phyloP scores from a whole-genome alignment of 2,113 vertebrate genomes.

The Mesocricetus auratus region DNA sequence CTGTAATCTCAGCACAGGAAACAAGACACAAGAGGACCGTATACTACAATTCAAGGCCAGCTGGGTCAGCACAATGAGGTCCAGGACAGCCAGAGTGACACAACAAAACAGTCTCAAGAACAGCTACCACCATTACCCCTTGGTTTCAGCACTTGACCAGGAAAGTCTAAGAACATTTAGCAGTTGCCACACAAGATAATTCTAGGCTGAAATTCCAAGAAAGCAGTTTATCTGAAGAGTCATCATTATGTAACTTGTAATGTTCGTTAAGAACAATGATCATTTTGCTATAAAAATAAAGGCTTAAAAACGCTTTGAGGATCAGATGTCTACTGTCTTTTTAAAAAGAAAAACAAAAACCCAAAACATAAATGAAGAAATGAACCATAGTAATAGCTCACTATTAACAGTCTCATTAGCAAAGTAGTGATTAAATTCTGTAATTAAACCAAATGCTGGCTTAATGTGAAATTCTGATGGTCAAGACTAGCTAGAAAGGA shows the following conservation, averaged over 20 bases:
- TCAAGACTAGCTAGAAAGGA: neutral
- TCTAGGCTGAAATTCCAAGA: neutral
- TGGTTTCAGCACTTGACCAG: neutral
- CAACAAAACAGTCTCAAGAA: neutral
- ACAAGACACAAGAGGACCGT: neutral
- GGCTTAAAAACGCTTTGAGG: neutral
- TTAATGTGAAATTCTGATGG: neutral
- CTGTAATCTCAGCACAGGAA: constrained; percentile 5
- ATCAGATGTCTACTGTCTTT: neutral
- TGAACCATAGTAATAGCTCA: neutral
- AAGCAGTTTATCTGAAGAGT: neutral
- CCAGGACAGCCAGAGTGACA: neutral
- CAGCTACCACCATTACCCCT: neutral
- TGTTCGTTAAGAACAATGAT: neutral
- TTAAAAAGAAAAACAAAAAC: neutral
- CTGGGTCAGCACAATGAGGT: neutral
- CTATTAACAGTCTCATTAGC: neutral
- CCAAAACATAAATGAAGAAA: neutral
- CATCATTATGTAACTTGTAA: neutral
- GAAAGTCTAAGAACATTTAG: neutral
- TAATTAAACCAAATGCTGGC: neutral
- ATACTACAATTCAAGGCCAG: neutral
- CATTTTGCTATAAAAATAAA: neutral
- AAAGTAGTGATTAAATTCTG: neutral
- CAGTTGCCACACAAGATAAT: neutral